Percentiles rank a stretch among this genome's conserved stretches.
These are phyloP conservation scores for Melipona beecheii DNA, from an alignment of 2,888 invertebrate genomes.

Conservation along the genomic window DNA sequence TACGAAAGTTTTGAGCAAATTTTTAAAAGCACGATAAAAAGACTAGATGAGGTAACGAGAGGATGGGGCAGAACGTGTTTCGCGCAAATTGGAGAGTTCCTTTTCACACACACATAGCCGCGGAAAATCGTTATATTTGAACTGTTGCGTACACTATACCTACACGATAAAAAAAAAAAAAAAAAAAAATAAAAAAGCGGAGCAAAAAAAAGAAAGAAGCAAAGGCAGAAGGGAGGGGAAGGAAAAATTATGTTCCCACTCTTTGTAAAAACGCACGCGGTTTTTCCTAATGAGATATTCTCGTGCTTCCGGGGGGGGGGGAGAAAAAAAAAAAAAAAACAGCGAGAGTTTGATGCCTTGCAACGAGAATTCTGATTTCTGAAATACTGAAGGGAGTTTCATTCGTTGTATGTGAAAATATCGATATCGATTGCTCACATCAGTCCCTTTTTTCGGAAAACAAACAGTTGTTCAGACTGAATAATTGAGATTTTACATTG, in stretches of 20 bases:
- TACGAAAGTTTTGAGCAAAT: slow-evolving; percentile 65
- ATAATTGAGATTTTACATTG: neutral
- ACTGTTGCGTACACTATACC: slow-evolving; percentile 24
- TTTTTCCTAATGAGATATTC: slow-evolving; percentile 52
- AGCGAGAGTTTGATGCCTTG: slow-evolving; percentile 15
- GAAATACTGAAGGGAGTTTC: slow-evolving; percentile 21
- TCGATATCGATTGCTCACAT: neutral
- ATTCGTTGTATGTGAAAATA: neutral
- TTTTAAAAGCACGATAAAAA: slow-evolving; percentile 65
- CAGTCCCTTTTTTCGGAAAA: neutral
- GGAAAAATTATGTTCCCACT: slow-evolving; percentile 30
- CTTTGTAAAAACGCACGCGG: slow-evolving; percentile 30
- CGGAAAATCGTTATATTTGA: slow-evolving; percentile 60
- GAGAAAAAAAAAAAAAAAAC: too few relatives aligned
- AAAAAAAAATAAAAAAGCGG: neutral
- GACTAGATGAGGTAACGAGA: slow-evolving; percentile 46
- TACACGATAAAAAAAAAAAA: slow-evolving; percentile 18
- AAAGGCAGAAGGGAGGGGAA: too few relatives aligned
- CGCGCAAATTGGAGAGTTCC: slow-evolving; percentile 72
- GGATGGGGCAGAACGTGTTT: slow-evolving; percentile 44
- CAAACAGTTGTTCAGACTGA: neutral
- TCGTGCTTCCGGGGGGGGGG: slow-evolving; percentile 2
- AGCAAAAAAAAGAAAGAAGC: neutral
- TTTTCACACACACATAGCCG: slow-evolving; percentile 44
- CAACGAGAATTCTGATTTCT: slow-evolving; percentile 21